These are phyloP conservation scores for Drosophila suzukii DNA, from an alignment of 1,140 invertebrate genomes.

Conservation along the genomic window DNA sequence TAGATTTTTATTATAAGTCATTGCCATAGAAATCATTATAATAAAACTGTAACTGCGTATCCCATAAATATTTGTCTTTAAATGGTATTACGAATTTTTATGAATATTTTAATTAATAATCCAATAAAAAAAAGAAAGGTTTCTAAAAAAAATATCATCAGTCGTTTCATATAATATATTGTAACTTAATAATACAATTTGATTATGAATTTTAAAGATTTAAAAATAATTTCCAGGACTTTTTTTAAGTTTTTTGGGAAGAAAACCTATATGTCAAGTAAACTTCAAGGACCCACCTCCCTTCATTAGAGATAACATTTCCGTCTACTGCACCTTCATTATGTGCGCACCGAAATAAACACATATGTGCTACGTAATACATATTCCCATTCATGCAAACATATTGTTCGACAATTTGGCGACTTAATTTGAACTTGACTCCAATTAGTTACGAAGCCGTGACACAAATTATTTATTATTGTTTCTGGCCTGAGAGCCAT, in stretches of 20 bases:
- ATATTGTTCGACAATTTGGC: constrained; percentile 31
- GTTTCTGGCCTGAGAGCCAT: constrained; percentile 37
- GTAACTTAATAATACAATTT: too few relatives aligned
- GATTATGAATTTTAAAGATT: too few relatives aligned
- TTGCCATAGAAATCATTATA: not conserved
- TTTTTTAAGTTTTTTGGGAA: too few relatives aligned
- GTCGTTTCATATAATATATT: too few relatives aligned
- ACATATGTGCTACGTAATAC: constrained; percentile 2
- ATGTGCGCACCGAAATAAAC: constrained; percentile 35
- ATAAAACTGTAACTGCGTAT: accelerated
- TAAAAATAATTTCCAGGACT: too few relatives aligned
- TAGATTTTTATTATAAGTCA: not conserved
- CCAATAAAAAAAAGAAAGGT: too few relatives aligned
- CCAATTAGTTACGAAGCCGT: constrained; percentile 31
- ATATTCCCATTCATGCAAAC: constrained; percentile 7
- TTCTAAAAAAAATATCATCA: too few relatives aligned
- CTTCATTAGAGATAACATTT: constrained; percentile 9
- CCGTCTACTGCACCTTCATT: constrained; percentile 30
- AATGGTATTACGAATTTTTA: too few relatives aligned
- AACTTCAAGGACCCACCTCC: constrained; percentile 2
- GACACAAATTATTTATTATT: constrained; percentile 32
- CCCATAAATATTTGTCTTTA: not conserved
- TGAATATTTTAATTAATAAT: too few relatives aligned
- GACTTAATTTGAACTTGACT: constrained; percentile 28
- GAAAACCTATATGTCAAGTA: too few relatives aligned